Percentiles rank a stretch among this genome's conserved stretches.
phyloP scores from a whole-genome alignment of 2,888 invertebrate genomes.

The Tachina lurida region DNA sequence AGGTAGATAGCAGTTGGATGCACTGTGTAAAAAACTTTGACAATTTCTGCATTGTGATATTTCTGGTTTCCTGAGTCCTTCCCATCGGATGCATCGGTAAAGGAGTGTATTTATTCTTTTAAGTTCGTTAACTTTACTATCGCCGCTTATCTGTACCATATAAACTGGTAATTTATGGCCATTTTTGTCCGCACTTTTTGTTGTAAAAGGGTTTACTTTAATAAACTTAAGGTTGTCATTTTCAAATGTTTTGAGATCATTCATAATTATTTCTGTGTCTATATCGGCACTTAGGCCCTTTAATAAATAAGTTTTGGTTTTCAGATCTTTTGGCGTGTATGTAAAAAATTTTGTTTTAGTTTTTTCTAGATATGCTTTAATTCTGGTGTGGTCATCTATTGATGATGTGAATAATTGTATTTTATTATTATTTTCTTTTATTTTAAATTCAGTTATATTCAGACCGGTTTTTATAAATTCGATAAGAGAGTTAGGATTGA shows the following conservation, averaged over 20 bases:
- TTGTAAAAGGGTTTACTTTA: slow-evolving; percentile 13
- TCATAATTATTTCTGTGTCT: slow-evolving; percentile 3
- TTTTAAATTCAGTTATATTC: slow-evolving; percentile 17
- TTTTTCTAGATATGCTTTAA: slow-evolving; percentile 20
- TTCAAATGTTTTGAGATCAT: slow-evolving; percentile 1
- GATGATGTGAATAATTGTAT: slow-evolving; percentile 12
- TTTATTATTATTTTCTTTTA: slow-evolving; percentile 30
- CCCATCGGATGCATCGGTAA: slow-evolving; percentile 45
- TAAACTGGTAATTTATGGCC: slow-evolving; percentile 8
- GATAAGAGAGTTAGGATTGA: slow-evolving; percentile 24
- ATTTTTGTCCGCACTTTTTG: background rate
- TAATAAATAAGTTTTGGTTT: slow-evolving; percentile 38
- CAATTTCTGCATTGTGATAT: slow-evolving; percentile 41
- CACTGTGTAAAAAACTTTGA: background rate
- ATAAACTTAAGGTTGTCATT: slow-evolving; percentile 16
- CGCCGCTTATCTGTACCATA: slow-evolving; percentile 50
- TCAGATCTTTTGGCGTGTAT: slow-evolving; percentile 15
- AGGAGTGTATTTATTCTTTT: slow-evolving; percentile 52
- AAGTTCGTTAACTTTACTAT: slow-evolving; percentile 51
- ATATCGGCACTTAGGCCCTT: slow-evolving; percentile 26
- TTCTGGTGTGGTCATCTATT: slow-evolving; percentile 18
- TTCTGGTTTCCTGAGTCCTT: slow-evolving; percentile 44
- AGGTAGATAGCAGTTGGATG: background rate
- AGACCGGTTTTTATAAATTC: slow-evolving; percentile 28
- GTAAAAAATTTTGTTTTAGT: slow-evolving; percentile 27